Conservation (phyloP, 2,888 invertebrate genomes). For the Atethmia centrago region DNA sequence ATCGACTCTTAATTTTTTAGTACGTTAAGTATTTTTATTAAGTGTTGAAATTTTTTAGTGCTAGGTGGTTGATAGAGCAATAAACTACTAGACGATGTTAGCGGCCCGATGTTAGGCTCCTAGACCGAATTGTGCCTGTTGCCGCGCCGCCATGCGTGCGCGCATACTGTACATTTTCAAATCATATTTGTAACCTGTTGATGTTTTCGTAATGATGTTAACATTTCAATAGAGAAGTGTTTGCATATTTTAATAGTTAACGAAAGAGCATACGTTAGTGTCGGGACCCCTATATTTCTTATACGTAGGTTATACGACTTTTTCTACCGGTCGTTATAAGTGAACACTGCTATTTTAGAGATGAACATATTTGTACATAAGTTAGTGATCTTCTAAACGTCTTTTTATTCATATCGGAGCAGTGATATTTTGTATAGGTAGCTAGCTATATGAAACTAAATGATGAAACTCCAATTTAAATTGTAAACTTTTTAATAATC, state of each 20-base stretch:
- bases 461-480: conserved; percentile 72
- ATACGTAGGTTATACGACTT: conserved; percentile 70
- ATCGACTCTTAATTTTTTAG: conserved; percentile 75
- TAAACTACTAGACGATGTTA: conserved; percentile 71
- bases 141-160: conserved; percentile 65
- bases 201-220: conserved; percentile 69
- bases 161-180: conserved; percentile 65
- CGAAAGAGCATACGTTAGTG: conserved; percentile 73
- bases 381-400: conserved; percentile 75
- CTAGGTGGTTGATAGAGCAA: conserved; percentile 85
- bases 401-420: conserved; percentile 85
- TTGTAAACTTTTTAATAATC: conserved; percentile 77
- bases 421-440: conserved; percentile 88
- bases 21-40: conserved; percentile 80
- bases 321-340: conserved; percentile 70
- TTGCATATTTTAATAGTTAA: conserved; percentile 71
- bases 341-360: conserved; percentile 81
- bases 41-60: conserved; percentile 83
- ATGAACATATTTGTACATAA: conserved; percentile 85
- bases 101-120: conserved; percentile 75
- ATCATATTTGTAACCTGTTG: conserved; percentile 73
- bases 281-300: conserved; percentile 73
- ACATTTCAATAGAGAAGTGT: conserved; percentile 64
- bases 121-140: conserved; percentile 81
- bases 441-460: conserved; percentile 78